Percentiles rank a stretch among this genome's conserved stretches.
These are phyloP conservation scores for Protobothrops mucrosquamatus DNA, from an alignment of 2,113 vertebrate genomes.

Conservation along the genomic window DNA sequence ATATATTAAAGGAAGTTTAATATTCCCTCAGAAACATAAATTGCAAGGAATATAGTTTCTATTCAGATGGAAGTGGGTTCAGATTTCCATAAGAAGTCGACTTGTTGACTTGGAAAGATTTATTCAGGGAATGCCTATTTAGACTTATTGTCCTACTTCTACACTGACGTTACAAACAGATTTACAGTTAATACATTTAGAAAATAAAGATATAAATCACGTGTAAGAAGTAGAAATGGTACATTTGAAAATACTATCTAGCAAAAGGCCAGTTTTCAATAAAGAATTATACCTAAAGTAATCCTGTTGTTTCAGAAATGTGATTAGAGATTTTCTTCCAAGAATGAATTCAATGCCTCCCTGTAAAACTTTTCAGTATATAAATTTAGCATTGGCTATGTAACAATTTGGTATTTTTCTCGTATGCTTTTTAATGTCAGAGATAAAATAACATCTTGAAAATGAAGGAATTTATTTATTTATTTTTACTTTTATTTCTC, in stretches of 20 bases:
- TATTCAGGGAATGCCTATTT: background rate
- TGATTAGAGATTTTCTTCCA: background rate
- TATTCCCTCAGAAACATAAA: constrained; percentile 26
- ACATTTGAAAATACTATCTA: background rate
- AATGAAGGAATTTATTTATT: background rate
- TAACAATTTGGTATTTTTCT: background rate
- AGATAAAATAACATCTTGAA: background rate
- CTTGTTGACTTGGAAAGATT: background rate
- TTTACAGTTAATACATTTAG: background rate
- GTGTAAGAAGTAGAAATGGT: background rate
- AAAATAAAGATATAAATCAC: background rate
- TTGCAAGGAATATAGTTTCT: constrained; percentile 33
- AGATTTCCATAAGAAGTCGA: constrained; percentile 19
- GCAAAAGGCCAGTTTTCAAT: background rate
- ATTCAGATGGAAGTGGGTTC: constrained; percentile 30
- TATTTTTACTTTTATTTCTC: background rate
- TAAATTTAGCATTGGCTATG: background rate
- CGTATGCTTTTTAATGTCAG: background rate
- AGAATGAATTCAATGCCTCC: background rate
- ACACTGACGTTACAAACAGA: background rate
- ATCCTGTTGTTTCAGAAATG: background rate
- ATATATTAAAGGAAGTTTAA: constrained; percentile 31
- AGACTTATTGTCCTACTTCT: background rate
- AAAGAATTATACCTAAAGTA: constrained; percentile 19
- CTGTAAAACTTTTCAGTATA: background rate